These are phyloP conservation scores for Tetrao urogallus DNA, from an alignment of 2,113 vertebrate genomes.

Conservation along the genomic window DNA sequence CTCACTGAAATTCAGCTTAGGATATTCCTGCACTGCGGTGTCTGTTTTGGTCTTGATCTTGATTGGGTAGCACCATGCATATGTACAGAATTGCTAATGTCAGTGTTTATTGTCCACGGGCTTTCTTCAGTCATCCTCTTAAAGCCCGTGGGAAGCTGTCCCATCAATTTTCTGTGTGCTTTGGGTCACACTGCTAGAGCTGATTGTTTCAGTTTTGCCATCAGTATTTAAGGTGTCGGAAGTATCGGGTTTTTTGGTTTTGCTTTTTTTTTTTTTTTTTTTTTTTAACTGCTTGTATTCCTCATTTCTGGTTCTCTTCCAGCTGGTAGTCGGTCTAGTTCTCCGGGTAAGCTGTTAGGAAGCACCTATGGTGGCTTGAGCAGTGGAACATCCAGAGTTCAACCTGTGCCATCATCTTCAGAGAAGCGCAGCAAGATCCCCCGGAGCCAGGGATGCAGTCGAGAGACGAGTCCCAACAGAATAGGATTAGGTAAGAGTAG, in stretches of 20 bases:
- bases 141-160: background rate
- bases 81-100: background rate
- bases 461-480: slow-evolving; percentile 95
- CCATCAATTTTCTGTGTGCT: background rate
- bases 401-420: slow-evolving; percentile 80
- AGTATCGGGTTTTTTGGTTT: background rate
- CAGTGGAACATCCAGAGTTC: slow-evolving; percentile 80
- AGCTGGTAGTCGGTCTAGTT: slow-evolving; percentile 97
- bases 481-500: slow-evolving; percentile 90
- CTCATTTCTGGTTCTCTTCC: slow-evolving; percentile 27
- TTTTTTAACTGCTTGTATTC: background rate
- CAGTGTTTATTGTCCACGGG: background rate
- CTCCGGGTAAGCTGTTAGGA: slow-evolving; percentile 92
- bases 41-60: background rate
- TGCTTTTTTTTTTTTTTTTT: no score
- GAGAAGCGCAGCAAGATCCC: slow-evolving; percentile 94
- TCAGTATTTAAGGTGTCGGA: background rate
- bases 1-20: fast-evolving
- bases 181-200: background rate
- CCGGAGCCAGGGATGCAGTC: slow-evolving; percentile 96
- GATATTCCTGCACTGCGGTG: background rate
- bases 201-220: background rate
- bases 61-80: background rate
- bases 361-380: slow-evolving; percentile 86
- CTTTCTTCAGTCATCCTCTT: background rate